Evolutionary conservation across 35 echinoderm and acorn worm genomes (phyloP).

Genomic region (Eucidaris tribuloides): DNA sequence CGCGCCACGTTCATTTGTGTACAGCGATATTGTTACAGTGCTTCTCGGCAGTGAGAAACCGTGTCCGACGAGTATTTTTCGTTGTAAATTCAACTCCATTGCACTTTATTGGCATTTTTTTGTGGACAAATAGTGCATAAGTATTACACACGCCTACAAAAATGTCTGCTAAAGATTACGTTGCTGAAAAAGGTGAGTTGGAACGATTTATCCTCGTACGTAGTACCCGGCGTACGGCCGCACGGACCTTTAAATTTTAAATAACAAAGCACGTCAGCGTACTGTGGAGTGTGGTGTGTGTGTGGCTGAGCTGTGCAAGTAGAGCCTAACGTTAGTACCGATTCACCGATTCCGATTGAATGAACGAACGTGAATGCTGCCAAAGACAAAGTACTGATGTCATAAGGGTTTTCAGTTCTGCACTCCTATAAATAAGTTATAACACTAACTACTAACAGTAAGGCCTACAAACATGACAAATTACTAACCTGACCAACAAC

Average conservation of each 20-base stretch:
- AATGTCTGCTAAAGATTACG: slow-evolving; percentile 83
- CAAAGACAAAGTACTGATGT: background rate
- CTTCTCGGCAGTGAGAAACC: background rate
- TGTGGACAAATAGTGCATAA: background rate
- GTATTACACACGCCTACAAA: background rate
- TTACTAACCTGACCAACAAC: too few relatives aligned
- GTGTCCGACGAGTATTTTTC: background rate
- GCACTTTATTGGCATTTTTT: background rate
- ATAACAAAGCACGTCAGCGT: background rate
- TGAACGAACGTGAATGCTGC: background rate
- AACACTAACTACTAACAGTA: background rate
- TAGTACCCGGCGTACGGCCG: background rate
- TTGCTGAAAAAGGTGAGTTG: slow-evolving; percentile 80
- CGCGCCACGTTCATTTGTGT: slow-evolving; percentile 50
- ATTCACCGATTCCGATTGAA: background rate
- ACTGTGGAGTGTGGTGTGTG: background rate
- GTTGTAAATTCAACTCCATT: background rate
- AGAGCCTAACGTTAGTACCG: background rate
- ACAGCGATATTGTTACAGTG: background rate
- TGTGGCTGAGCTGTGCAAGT: background rate
- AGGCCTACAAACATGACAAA: too few relatives aligned
- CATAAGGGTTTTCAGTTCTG: background rate
- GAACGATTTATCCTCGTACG: background rate
- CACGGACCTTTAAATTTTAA: slow-evolving; percentile 46
- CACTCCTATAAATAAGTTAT: too few relatives aligned